These are phyloP conservation scores for Dasysyrphus albostriatus DNA, from an alignment of 2,888 invertebrate species.

Conservation along the genomic window DNA sequence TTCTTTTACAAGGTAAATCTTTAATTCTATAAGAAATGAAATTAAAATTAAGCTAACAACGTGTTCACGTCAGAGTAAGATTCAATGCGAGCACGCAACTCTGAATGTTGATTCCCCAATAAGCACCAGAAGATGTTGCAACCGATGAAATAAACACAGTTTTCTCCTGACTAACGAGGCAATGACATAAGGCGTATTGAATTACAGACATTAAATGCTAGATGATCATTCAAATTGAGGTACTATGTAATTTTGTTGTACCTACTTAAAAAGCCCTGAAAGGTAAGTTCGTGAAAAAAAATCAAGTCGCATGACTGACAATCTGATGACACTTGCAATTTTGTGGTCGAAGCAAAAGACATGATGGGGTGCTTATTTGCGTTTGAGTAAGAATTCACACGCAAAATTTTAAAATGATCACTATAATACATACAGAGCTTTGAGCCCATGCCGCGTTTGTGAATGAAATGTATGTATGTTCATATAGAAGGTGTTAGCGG, in stretches of 20 bases:
- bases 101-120: background rate
- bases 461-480: background rate
- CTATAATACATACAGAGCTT: background rate
- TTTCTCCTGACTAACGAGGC: conserved; percentile 6
- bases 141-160: background rate
- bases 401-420: conserved; percentile 5
- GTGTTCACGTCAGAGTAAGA: background rate
- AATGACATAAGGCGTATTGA: conserved; percentile 37
- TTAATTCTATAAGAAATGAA: background rate
- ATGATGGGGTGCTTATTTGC: background rate
- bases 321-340: conserved; percentile 36
- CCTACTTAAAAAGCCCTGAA: conserved; percentile 1
- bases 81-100: conserved; percentile 12
- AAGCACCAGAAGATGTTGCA: background rate
- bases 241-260: conserved; percentile 9
- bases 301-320: conserved; percentile 17
- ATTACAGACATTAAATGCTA: conserved; percentile 45
- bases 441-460: background rate
- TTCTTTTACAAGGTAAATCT: background rate
- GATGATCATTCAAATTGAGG: conserved; percentile 21
- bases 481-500: background rate
- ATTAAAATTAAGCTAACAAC: background rate
- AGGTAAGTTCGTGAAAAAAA: background rate
- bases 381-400: background rate
- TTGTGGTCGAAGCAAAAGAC: conserved; percentile 20